These are phyloP conservation scores for Malacoraja senta DNA, from an alignment of 2,797 vertebrate genomes.

Conservation along the genomic window DNA sequence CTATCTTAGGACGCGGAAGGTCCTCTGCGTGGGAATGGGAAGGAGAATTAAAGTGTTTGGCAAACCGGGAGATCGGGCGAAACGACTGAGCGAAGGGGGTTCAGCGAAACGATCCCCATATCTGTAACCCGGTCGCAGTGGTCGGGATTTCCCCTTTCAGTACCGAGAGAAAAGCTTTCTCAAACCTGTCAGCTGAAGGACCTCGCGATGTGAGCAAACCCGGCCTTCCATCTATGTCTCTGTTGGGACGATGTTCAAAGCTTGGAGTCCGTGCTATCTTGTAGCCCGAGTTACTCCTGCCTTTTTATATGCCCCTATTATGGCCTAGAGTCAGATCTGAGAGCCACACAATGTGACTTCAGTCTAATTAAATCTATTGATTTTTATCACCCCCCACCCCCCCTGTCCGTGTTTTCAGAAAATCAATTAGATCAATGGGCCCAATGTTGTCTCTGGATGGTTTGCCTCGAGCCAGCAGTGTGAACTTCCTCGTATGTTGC, in stretches of 20 bases:
- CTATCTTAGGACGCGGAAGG: no score
- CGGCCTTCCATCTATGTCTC: no score
- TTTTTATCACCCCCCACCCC: neutral
- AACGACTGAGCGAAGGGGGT: no score
- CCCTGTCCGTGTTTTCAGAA: neutral
- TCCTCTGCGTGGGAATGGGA: no score
- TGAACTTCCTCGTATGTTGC: neutral
- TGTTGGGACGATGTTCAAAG: no score
- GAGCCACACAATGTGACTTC: neutral
- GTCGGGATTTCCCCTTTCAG: neutral
- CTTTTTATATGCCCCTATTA: neutral
- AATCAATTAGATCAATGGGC: neutral
- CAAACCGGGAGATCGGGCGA: no score
- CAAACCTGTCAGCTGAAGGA: neutral
- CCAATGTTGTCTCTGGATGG: neutral
- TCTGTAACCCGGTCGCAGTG: no score
- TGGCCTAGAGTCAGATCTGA: no score
- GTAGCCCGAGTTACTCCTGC: neutral
- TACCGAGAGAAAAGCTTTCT: no score
- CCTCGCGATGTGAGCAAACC: no score
- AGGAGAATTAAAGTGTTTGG: no score
- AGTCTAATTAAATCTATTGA: constrained; percentile 17
- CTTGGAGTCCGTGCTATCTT: neutral
- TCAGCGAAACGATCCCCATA: neutral
- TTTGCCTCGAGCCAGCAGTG: neutral